phyloP scores from a whole-genome alignment of 2,888 invertebrate genomes.

The Sinelater perroti region DNA sequence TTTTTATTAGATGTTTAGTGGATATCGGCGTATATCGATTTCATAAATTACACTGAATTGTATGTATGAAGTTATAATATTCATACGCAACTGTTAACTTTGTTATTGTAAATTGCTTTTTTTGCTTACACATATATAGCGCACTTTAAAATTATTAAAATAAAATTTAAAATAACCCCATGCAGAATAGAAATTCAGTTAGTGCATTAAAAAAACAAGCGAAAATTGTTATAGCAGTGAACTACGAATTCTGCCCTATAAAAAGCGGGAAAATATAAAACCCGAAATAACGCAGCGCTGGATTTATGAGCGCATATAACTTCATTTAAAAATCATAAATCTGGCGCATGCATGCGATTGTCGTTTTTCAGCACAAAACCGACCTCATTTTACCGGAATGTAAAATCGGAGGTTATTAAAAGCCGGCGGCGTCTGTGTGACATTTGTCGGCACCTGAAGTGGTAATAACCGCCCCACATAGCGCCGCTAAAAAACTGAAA shows the following conservation, averaged over 20 bases:
- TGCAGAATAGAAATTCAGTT: too few species aligned
- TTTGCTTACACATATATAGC: too few species aligned
- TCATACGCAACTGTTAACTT: too few species aligned
- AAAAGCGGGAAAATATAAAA: slow-evolving; percentile 30
- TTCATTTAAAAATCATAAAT: slow-evolving; percentile 49
- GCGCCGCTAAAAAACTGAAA: slow-evolving; percentile 2
- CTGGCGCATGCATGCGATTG: slow-evolving; percentile 31
- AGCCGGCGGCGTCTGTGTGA: slow-evolving; percentile 29
- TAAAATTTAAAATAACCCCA: slow-evolving; percentile 4
- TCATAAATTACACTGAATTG: too few species aligned
- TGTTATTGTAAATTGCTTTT: too few species aligned
- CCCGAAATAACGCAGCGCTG: slow-evolving; percentile 22
- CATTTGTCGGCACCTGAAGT: slow-evolving; percentile 41
- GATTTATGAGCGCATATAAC: slow-evolving; percentile 44
- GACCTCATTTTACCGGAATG: slow-evolving; percentile 36
- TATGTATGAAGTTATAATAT: too few species aligned
- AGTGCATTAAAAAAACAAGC: too few species aligned
- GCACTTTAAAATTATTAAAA: too few species aligned
- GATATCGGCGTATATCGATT: too few species aligned
- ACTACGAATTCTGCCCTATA: slow-evolving; percentile 22
- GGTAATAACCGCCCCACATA: slow-evolving; percentile 38
- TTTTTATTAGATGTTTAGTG: too few species aligned
- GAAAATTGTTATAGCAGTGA: slow-evolving; percentile 16
- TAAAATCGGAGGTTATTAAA: slow-evolving; percentile 34
- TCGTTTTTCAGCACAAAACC: slow-evolving; percentile 32